A percentile compares a stretch with the other conserved stretches of the same genome.
These are phyloP conservation scores for Melieria picta DNA, from an alignment of 2,888 invertebrate genomes.

Conservation along the genomic window DNA sequence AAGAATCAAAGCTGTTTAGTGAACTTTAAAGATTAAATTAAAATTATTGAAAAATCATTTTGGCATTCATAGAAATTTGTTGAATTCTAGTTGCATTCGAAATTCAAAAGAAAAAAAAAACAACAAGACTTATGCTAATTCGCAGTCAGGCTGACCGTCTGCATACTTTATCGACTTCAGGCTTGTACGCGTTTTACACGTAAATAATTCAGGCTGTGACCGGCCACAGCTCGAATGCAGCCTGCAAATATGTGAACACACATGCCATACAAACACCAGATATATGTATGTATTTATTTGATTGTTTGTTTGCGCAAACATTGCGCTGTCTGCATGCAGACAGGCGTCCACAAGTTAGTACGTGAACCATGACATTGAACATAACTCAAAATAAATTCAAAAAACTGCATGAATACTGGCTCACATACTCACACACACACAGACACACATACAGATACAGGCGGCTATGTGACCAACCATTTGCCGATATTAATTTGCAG, in stretches of 20 bases:
- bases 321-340: constrained; percentile 21
- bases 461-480: not conserved
- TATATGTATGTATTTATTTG: not conserved
- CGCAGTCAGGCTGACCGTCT: constrained; percentile 14
- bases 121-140: too few species aligned
- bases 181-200: constrained; percentile 32
- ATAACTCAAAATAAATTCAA: constrained; percentile 39
- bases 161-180: constrained; percentile 25
- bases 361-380: constrained; percentile 47
- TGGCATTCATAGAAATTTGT: too few species aligned
- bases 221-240: constrained; percentile 12
- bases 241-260: constrained; percentile 9
- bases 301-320: constrained; percentile 10
- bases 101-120: too few species aligned
- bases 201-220: constrained; percentile 40
- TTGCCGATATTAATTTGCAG: not conserved
- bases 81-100: too few species aligned
- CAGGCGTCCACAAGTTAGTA: constrained; percentile 18
- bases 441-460: not conserved
- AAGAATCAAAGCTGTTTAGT: not conserved
- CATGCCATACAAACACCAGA: not conserved
- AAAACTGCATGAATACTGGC: not conserved
- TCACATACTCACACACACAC: not conserved
- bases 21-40: too few species aligned
- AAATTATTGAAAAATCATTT: too few species aligned